Evolutionary conservation across 2,113 vertebrate species (phyloP), one percentile per base, ranked within the genome.

Genomic region (Anarrhichthys ocellatus): DNA sequence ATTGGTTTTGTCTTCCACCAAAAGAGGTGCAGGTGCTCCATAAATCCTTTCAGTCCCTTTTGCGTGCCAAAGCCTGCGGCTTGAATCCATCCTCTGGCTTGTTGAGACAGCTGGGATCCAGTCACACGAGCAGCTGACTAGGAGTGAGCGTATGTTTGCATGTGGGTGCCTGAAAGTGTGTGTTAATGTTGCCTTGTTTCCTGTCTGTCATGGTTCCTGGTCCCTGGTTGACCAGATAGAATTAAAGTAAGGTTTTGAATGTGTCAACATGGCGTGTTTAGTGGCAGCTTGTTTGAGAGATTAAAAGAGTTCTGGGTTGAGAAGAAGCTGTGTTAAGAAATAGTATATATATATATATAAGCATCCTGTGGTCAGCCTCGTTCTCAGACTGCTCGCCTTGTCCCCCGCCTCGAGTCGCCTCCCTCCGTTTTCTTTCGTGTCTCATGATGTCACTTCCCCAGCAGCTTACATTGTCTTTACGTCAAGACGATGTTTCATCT

Each of bases 71-170:
- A 54, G 38, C 34, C 0, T 9, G 9, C 78, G 81, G 65, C 59
- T 73, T 1, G 1, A n/a, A 65, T 71, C 59, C 56, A 44, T 64
- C 18, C n/a, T 40, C 9, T n/a, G 42, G 56, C 86, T 73, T 87
- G 87, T 76, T 76, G 73, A 89, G 78, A 80, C 91, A 75, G 85
- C 84, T 80, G 82, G 77, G 85, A 86, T 66, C 81, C 80, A 87
- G 74, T 5, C 42, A 24, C 61, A 75, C 62, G 36, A 69, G 62
- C 83, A 80, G 78, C 80, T 83, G 82, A 82, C 67, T 54, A 20
- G 64, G 42, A 48, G 44, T 68, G 56, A 27, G 42, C 52, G n/a
- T 34, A 62, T 65, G 63, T 73, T 5, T 50, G 62, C 56, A 40
- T 72, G 73, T 44, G n/a, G 24, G 65, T 52, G 67, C 11, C 14